phyloP scores from a whole-genome alignment of 2,113 vertebrate species.

The Pygathrix nemaeus region DNA sequence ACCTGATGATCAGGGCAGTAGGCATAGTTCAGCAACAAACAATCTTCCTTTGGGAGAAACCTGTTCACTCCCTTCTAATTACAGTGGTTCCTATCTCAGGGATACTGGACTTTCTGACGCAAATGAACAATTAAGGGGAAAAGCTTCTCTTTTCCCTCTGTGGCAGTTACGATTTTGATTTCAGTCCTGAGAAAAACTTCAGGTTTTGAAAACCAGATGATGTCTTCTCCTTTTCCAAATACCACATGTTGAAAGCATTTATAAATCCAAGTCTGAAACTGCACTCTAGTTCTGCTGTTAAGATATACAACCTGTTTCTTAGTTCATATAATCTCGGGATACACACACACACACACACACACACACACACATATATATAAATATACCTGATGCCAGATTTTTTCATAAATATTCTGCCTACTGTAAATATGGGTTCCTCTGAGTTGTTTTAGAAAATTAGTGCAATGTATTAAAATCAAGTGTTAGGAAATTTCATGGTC shows the following conservation, averaged over 20 bases:
- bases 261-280: conserved; percentile 54
- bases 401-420: conserved; percentile 73
- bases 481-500: conserved; percentile 88
- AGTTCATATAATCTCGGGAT: conserved; percentile 69
- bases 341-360: background rate
- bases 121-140: conserved; percentile 83
- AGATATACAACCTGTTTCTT: conserved; percentile 67
- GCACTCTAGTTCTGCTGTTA: conserved; percentile 75
- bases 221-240: conserved; percentile 41
- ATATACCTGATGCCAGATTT: conserved; percentile 70
- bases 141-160: conserved; percentile 59
- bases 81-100: conserved; percentile 90
- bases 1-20: conserved; percentile 63
- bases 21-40: conserved; percentile 53
- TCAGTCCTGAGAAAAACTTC: conserved; percentile 58
- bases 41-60: conserved; percentile 67
- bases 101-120: conserved; percentile 86
- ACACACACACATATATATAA: conserved; percentile 28
- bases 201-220: conserved; percentile 67
- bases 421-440: conserved; percentile 84
- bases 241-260: conserved; percentile 65
- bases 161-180: conserved; percentile 72
- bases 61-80: conserved; percentile 70
- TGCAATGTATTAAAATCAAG: conserved; percentile 81
- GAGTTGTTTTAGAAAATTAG: conserved; percentile 83